Evolutionary conservation across 2,797 vertebrate genomes (phyloP).

Genomic region (Sciurus vulgaris): DNA sequence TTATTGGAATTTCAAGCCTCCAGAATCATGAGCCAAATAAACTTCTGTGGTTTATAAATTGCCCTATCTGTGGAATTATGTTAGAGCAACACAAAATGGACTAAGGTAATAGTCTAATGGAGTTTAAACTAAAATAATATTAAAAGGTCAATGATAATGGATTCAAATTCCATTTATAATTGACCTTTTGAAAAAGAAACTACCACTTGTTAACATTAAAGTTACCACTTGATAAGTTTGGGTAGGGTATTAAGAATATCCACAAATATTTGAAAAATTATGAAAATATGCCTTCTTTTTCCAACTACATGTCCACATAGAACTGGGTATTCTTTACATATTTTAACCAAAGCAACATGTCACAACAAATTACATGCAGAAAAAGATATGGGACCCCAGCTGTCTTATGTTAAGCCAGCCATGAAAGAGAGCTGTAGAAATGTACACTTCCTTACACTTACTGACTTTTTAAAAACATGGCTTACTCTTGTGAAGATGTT

Average conservation of each 20-base stretch:
- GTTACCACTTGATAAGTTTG: not conserved
- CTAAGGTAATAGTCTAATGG: not conserved
- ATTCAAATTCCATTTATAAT: constrained; percentile 20
- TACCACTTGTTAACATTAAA: not conserved
- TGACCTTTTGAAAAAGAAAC: not conserved
- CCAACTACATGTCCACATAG: not conserved
- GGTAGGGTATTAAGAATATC: not conserved
- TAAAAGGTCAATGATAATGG: not conserved
- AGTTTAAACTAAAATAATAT: not conserved
- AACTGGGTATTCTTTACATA: constrained; percentile 47
- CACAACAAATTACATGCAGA: not conserved
- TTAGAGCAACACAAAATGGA: not conserved
- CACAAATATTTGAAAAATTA: not conserved
- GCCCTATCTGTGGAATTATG: not conserved
- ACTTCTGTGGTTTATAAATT: not conserved
- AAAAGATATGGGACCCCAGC: not conserved
- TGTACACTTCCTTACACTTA: not conserved
- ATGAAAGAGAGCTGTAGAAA: constrained; percentile 52
- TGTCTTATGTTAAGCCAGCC: not conserved
- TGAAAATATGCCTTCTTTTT: constrained; percentile 37
- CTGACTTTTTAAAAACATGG: not conserved
- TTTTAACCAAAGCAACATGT: constrained; percentile 10
- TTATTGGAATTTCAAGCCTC: not conserved
- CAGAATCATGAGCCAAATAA: not conserved
- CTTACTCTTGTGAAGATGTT: constrained; percentile 11